These are phyloP conservation scores for Nibea albiflora DNA, from an alignment of 2,113 vertebrate species.

Conservation along the genomic window DNA sequence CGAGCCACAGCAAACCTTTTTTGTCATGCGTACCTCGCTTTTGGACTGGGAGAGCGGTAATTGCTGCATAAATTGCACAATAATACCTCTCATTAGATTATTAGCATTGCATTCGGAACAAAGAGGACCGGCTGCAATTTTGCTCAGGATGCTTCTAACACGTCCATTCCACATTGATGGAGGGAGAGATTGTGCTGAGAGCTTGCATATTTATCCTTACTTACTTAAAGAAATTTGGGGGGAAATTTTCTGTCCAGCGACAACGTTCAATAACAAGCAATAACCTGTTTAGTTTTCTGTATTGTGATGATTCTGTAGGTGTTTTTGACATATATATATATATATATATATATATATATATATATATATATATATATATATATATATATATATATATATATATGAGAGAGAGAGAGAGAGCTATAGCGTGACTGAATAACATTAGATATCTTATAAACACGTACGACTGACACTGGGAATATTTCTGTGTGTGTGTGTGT, in stretches of 20 bases:
- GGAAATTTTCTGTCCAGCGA: not conserved
- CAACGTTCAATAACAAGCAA: too few relatives aligned
- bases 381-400: too few relatives aligned
- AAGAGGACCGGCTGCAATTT: constrained; percentile 23
- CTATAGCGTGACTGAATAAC: not conserved
- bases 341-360: too few relatives aligned
- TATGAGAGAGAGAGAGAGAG: too few relatives aligned
- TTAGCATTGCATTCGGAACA: constrained; percentile 60
- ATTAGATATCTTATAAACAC: not conserved
- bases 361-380: too few relatives aligned
- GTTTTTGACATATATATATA: not conserved
- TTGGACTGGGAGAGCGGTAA: constrained; percentile 47
- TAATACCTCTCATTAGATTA: constrained; percentile 44
- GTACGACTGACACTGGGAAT: not conserved
- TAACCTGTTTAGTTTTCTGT: not conserved
- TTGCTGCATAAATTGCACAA: constrained; percentile 48
- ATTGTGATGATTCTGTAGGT: constrained; percentile 26
- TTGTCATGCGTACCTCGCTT: not conserved
- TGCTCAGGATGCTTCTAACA: constrained; percentile 18
- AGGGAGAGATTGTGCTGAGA: not conserved
- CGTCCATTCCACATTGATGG: not conserved
- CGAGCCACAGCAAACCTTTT: not conserved
- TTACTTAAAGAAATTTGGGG: not conserved
- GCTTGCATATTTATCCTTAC: constrained; percentile 3
- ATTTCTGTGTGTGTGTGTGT: too few relatives aligned